These are phyloP conservation scores for Sander lucioperca DNA, from an alignment of 2,113 vertebrate genomes.

Conservation along the genomic window DNA sequence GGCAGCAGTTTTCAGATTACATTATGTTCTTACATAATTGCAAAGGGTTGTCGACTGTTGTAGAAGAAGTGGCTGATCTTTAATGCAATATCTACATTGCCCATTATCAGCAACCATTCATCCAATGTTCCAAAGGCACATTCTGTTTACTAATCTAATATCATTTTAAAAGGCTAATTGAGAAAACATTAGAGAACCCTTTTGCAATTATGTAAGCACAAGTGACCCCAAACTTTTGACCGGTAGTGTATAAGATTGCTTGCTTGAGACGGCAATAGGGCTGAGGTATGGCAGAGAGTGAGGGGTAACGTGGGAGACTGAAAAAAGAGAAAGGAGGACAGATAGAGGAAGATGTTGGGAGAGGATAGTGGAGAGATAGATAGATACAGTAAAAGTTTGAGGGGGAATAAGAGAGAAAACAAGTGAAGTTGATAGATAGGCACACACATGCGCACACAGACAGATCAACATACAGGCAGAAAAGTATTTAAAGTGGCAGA, in stretches of 20 bases:
- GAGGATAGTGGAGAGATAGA: constrained; percentile 23
- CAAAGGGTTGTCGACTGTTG: too few relatives aligned
- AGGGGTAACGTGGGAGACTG: background rate
- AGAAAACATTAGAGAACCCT: too few relatives aligned
- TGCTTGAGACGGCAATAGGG: constrained; percentile 4
- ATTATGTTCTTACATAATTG: too few relatives aligned
- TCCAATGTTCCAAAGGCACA: too few relatives aligned
- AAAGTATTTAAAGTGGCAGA: constrained; percentile 47
- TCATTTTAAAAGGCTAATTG: too few relatives aligned
- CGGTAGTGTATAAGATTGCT: constrained; percentile 25
- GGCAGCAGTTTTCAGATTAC: too few relatives aligned
- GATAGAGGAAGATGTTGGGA: background rate
- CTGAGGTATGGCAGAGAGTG: background rate
- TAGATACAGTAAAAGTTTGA: constrained; percentile 24
- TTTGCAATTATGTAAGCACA: too few relatives aligned
- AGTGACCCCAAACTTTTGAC: too few relatives aligned
- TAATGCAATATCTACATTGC: too few relatives aligned
- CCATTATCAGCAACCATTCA: too few relatives aligned
- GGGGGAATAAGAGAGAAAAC: background rate
- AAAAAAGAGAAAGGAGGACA: background rate
- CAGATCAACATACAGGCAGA: constrained; percentile 39
- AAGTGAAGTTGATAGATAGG: constrained; percentile 36
- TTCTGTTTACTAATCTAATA: too few relatives aligned
- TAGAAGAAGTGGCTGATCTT: too few relatives aligned
- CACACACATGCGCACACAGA: constrained; percentile 16